phyloP scores from a whole-genome alignment of 2,797 vertebrate genomes.

The Clarias platycephalus region DNA sequence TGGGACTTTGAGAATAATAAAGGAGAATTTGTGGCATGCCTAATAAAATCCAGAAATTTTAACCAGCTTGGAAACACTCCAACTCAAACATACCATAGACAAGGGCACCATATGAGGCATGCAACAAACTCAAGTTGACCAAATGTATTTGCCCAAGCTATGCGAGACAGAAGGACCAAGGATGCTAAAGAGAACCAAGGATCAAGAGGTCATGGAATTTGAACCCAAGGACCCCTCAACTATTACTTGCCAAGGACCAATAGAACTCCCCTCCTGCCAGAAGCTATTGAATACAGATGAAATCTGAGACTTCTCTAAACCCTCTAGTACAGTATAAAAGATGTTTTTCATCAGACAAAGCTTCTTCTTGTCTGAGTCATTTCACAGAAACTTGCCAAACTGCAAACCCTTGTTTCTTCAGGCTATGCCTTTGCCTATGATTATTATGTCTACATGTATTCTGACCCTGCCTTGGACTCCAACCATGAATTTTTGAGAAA shows the following conservation, averaged over 20 bases:
- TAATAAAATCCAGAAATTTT: neutral
- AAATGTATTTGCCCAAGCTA: neutral
- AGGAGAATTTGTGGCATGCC: neutral
- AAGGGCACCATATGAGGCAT: neutral
- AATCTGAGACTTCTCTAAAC: neutral
- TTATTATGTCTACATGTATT: conserved; percentile 23
- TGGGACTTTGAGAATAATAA: neutral
- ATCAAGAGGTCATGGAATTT: neutral
- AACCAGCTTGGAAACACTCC: neutral
- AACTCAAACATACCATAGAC: neutral
- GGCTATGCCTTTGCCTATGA: conserved; percentile 7
- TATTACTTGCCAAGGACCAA: neutral
- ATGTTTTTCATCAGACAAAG: conserved; percentile 13
- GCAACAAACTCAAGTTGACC: neutral
- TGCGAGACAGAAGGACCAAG: neutral
- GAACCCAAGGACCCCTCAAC: conserved; percentile 6
- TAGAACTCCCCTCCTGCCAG: neutral
- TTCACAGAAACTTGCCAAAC: conserved; percentile 12
- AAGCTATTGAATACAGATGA: conserved; percentile 8
- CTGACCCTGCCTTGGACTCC: conserved; percentile 2
- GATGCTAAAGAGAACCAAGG: neutral
- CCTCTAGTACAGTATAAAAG: conserved; percentile 3
- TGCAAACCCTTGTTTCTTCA: neutral
- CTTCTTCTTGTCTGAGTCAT: conserved; percentile 23
- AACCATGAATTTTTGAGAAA: conserved; percentile 12